phyloP scores from a whole-genome alignment of 2,113 vertebrate species.

The Scatophagus argus region DNA sequence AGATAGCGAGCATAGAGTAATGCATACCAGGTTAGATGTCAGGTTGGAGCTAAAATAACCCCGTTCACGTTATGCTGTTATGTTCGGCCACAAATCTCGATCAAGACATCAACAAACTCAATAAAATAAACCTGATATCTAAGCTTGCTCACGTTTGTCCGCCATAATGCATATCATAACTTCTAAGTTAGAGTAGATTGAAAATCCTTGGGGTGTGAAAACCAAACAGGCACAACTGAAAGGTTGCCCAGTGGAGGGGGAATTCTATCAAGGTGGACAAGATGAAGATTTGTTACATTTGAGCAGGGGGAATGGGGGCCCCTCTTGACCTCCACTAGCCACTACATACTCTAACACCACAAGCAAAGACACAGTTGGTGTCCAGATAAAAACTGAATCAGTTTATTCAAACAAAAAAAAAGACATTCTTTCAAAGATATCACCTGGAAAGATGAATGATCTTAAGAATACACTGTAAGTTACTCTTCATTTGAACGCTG shows the following conservation, averaged over 20 bases:
- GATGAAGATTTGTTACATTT: conserved; percentile 83
- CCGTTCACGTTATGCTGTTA: conserved; percentile 7
- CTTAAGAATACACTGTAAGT: conserved; percentile 8
- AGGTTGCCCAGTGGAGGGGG: conserved; percentile 79
- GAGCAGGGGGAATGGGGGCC: conserved; percentile 46
- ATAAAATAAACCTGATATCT: conserved; percentile 36
- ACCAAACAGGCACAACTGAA: conserved; percentile 79
- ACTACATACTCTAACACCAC: conserved; percentile 35
- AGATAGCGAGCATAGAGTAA: neutral
- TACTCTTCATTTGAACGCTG: conserved; percentile 29
- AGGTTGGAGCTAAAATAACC: conserved; percentile 18
- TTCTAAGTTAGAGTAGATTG: conserved; percentile 80
- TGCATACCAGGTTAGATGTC: conserved; percentile 8
- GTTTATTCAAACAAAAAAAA: conserved; percentile 23
- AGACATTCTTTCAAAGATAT: conserved; percentile 1
- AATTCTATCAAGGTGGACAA: conserved; percentile 82
- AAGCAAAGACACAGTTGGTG: conserved; percentile 21
- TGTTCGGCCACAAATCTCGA: conserved; percentile 67
- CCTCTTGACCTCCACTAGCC: conserved; percentile 63
- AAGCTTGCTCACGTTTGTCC: conserved; percentile 66
- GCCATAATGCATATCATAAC: conserved; percentile 81
- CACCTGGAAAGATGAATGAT: neutral
- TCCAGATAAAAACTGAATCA: conserved; percentile 13
- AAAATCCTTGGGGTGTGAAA: conserved; percentile 83
- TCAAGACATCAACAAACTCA: conserved; percentile 70